These are phyloP conservation scores for Tenthredo amoena DNA, from an alignment of 2,888 invertebrate species.

Conservation along the genomic window DNA sequence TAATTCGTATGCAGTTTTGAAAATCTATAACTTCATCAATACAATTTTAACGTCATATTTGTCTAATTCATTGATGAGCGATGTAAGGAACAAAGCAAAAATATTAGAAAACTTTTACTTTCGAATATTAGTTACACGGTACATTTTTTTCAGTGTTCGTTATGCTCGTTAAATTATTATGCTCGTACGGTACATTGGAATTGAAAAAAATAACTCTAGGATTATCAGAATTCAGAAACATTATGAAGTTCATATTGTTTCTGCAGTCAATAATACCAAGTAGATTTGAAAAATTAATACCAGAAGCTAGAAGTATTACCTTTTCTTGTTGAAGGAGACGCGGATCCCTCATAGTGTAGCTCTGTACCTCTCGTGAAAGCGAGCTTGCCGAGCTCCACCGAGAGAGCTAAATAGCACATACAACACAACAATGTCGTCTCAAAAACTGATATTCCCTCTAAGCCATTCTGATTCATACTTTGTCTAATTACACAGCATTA, in stretches of 20 bases:
- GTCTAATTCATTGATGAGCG: background rate
- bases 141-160: background rate
- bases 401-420: conserved; percentile 81
- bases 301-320: conserved; percentile 69
- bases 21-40: background rate
- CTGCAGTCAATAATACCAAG: conserved; percentile 3
- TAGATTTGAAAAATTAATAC: conserved; percentile 54
- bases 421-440: conserved; percentile 78
- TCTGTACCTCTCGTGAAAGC: conserved; percentile 82
- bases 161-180: background rate
- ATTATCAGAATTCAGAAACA: conserved; percentile 24
- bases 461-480: conserved; percentile 49
- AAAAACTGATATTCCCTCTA: conserved; percentile 66
- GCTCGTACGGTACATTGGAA: background rate
- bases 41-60: background rate
- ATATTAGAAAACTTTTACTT: background rate
- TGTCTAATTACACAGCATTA: conserved; percentile 20
- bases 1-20: background rate
- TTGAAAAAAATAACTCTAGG: conserved; percentile 14
- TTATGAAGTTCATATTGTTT: background rate
- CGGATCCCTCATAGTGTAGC: conserved; percentile 80
- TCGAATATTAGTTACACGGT: background rate
- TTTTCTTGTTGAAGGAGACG: conserved; percentile 76
- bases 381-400: conserved; percentile 84
- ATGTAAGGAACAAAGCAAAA: background rate